A percentile compares a stretch with the other conserved stretches of the same genome.
Conservation (phyloP, 2,888 invertebrate genomes). For the Dasysyrphus tricinctus region DNA sequence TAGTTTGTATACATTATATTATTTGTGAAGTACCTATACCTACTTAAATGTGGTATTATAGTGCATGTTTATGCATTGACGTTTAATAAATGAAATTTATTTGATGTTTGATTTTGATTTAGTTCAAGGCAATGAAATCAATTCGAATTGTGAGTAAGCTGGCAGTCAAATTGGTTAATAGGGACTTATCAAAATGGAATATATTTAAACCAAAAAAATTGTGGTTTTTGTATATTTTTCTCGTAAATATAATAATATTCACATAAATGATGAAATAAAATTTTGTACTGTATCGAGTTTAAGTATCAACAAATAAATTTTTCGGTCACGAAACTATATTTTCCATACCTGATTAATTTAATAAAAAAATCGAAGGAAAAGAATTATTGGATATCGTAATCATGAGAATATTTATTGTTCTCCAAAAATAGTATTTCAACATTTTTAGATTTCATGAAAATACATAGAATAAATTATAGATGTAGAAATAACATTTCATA, state of each 20-base stretch:
- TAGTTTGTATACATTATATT: slow-evolving; percentile 11
- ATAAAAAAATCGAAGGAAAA: background rate
- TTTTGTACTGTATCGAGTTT: background rate
- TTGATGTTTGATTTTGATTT: slow-evolving; percentile 66
- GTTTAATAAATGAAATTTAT: slow-evolving; percentile 69
- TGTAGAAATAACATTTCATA: too few relatives aligned
- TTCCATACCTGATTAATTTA: background rate
- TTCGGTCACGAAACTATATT: background rate
- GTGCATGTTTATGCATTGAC: slow-evolving; percentile 60
- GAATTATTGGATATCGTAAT: background rate
- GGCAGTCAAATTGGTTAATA: slow-evolving; percentile 14
- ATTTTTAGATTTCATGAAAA: too few relatives aligned
- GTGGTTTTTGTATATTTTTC: background rate
- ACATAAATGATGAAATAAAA: background rate
- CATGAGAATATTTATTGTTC: too few relatives aligned
- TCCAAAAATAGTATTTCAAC: too few relatives aligned
- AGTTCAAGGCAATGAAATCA: slow-evolving; percentile 68
- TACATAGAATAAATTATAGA: too few relatives aligned
- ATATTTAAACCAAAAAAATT: background rate
- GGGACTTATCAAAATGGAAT: slow-evolving; percentile 1
- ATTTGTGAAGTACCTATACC: background rate
- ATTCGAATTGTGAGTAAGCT: slow-evolving; percentile 11
- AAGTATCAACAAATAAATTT: slow-evolving; percentile 32
- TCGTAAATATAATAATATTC: background rate
- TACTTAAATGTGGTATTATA: background rate